These are phyloP conservation scores for Cantharis rustica DNA, from an alignment of 2,888 invertebrate species.

Conservation along the genomic window DNA sequence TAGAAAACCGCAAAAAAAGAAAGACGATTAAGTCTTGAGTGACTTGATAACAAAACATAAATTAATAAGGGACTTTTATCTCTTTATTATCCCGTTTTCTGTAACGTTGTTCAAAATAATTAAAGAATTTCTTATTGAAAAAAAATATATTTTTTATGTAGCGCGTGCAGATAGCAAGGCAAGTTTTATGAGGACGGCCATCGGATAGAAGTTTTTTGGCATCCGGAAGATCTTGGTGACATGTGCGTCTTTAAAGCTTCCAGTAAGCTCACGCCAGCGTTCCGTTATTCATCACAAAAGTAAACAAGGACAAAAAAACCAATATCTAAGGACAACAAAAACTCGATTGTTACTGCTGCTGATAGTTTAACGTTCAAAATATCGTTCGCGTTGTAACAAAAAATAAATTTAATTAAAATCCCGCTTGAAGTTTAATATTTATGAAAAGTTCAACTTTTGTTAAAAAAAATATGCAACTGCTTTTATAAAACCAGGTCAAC, in stretches of 20 bases:
- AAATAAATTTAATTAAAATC: conserved; percentile 14
- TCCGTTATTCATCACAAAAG: conserved; percentile 23
- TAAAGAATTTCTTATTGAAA: conserved; percentile 17
- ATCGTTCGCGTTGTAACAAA: background rate
- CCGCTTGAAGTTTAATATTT: background rate
- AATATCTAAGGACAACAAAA: conserved; percentile 26
- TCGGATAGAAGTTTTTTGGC: conserved; percentile 20
- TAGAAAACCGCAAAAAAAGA: background rate
- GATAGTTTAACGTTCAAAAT: conserved; percentile 16
- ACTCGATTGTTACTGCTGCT: conserved; percentile 19
- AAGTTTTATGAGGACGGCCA: conserved; percentile 13
- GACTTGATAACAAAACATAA: background rate
- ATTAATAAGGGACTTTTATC: background rate
- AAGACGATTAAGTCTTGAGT: background rate
- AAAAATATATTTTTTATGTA: conserved; percentile 10
- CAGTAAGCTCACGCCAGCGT: conserved; percentile 20
- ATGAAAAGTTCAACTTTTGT: background rate
- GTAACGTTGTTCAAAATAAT: conserved; percentile 18
- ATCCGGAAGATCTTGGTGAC: conserved; percentile 11
- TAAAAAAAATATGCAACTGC: background rate
- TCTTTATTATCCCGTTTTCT: conserved; percentile 2
- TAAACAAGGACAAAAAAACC: conserved; percentile 23
- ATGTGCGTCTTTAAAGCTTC: conserved; percentile 17
- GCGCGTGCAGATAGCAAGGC: conserved; percentile 4
- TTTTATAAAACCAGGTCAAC: background rate